Evolutionary conservation across 2,888 invertebrate species (phyloP).

Genomic region (Coelinius sp.): DNA sequence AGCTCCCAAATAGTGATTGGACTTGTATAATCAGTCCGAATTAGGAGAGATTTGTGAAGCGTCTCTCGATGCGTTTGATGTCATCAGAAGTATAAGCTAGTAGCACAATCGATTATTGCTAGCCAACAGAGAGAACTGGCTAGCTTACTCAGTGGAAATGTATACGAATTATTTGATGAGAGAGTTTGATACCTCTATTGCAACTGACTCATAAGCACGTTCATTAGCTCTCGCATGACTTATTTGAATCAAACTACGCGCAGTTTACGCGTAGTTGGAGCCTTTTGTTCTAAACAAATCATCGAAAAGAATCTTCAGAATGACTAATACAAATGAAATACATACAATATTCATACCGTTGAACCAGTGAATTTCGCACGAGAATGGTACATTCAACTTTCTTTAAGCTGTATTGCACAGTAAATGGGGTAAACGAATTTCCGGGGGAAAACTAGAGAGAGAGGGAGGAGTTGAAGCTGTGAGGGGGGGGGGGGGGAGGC

Average conservation of each 20-base stretch:
- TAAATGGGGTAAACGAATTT: conserved; percentile 46
- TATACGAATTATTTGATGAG: conserved; percentile 24
- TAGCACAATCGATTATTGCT: conserved; percentile 28
- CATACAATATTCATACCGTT: neutral
- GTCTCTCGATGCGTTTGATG: neutral
- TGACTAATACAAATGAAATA: neutral
- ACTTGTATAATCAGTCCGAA: neutral
- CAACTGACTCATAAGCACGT: neutral
- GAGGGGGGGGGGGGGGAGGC: conserved; percentile 9
- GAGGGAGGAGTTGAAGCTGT: neutral
- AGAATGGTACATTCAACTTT: conserved; percentile 40
- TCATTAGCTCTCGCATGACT: neutral
- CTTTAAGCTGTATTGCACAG: conserved; percentile 20
- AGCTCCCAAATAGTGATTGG: neutral
- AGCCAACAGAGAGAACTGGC: neutral
- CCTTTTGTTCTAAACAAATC: no score
- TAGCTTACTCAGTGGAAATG: conserved; percentile 23
- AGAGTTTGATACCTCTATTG: neutral
- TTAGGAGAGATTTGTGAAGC: neutral
- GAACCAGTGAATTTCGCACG: conserved; percentile 28
- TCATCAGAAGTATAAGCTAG: conserved; percentile 7
- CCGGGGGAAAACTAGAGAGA: conserved; percentile 6
- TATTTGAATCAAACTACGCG: no score
- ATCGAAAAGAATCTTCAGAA: no score
- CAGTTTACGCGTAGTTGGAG: no score